Evolutionary conservation across 1,140 invertebrate species (phyloP).

Genomic region (Cydia pomonella): DNA sequence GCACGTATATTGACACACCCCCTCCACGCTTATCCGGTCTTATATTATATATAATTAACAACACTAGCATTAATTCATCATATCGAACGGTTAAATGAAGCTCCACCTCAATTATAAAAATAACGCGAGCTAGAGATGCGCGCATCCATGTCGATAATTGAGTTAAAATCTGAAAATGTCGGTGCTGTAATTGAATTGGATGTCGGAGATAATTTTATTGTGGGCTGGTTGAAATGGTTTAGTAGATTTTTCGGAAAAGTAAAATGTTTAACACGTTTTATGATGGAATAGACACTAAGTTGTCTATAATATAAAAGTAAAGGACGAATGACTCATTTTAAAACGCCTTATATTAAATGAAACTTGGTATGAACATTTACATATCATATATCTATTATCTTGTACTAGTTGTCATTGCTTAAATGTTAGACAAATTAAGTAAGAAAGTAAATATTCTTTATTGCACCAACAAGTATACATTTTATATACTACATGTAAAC

Average conservation of each 20-base stretch:
- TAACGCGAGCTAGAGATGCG: background rate
- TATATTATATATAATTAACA: background rate
- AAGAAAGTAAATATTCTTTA: too few relatives aligned
- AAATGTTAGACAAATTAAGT: too few relatives aligned
- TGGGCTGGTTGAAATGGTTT: background rate
- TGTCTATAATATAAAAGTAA: too few relatives aligned
- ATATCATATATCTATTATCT: too few relatives aligned
- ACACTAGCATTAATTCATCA: background rate
- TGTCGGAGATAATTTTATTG: background rate
- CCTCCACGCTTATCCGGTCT: too few relatives aligned
- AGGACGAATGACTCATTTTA: too few relatives aligned
- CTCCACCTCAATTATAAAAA: constrained; percentile 3
- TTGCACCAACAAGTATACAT: too few relatives aligned
- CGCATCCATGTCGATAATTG: constrained; percentile 8
- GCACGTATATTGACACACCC: too few relatives aligned
- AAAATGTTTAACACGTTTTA: background rate
- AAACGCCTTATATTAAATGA: too few relatives aligned
- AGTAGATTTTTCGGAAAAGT: background rate
- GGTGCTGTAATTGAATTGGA: background rate
- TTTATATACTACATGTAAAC: too few relatives aligned
- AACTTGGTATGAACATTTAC: too few relatives aligned
- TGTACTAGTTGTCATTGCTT: too few relatives aligned
- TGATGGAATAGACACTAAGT: background rate
- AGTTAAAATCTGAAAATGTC: constrained; percentile 7
- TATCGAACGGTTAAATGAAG: constrained; percentile 9